Evolutionary conservation across 2,888 invertebrate genomes (phyloP).

Genomic region (Orthosia gothica): DNA sequence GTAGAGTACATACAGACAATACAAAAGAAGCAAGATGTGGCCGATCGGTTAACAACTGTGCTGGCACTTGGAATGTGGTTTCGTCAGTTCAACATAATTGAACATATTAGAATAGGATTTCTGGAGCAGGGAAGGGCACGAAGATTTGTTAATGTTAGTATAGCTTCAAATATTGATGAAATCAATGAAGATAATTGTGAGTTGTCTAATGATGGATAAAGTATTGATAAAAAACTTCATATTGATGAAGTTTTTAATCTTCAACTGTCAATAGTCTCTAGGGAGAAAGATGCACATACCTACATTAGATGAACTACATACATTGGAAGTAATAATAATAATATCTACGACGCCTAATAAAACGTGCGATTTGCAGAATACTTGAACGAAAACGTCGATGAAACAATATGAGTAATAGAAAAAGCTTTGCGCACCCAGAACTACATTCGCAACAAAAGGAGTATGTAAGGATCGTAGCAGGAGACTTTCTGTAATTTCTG

Average conservation of each 20-base stretch:
- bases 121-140: conserved; percentile 16
- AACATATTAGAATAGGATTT: conserved; percentile 70
- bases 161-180: background rate
- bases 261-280: no score
- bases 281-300: background rate
- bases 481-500: no score
- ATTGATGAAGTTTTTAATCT: background rate
- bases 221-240: background rate
- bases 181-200: background rate
- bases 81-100: conserved; percentile 77
- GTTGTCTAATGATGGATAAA: background rate
- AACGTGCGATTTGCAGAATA: background rate
- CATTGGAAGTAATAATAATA: conserved; percentile 9
- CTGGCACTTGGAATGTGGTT: conserved; percentile 84
- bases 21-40: conserved; percentile 62
- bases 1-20: conserved; percentile 68
- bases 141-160: background rate
- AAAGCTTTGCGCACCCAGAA: background rate
- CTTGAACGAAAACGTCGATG: background rate
- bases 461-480: no score
- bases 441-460: background rate
- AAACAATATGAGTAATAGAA: background rate
- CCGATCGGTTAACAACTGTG: conserved; percentile 73
- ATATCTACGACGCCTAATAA: conserved; percentile 9
- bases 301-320: background rate